Evolutionary conservation across 2,888 invertebrate genomes (phyloP), one percentile per base, ranked within the genome.

Genomic region (Himalopsyche anomala): DNA sequence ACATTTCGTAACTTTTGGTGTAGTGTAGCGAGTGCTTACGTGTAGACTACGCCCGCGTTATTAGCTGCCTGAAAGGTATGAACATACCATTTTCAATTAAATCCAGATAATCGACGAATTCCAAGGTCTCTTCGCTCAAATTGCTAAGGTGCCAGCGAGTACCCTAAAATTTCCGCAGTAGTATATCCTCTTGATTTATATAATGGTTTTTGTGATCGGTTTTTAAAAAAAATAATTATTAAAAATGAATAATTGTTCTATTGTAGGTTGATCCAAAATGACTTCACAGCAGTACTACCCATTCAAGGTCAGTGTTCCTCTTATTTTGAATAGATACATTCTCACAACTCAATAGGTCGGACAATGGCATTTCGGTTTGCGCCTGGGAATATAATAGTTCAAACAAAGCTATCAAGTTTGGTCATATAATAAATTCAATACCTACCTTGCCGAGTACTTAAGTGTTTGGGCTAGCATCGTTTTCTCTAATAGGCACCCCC

Each of bases 201-300:
- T 45, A 2, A 51, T 0, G 51, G 0, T 51, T 51, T 51, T 15
- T 51, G 12, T 51, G 15, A 6, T 2, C 9, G 2, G 8, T 4
- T 51, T 8, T 4, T 45, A 0, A 40, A 9, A 40, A 9, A 9
- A n/a, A 15, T 40, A 80, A 81, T 51, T n/a, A 81, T n/a, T 28
- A 51, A 54, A 36, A 51, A 54, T 56, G 56, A 55, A 82, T 55
- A 19, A 36, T 74, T 83, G 45, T 83, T 62, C 51, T 54, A 84
- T 84, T 84, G 85, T 91, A 91, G 91, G 87, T 90, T 92, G 92
- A 90, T 91, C 91, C 92, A 95, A 92, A 91, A 96, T 96, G 96
- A 95, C 95, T 92, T 95, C 96, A 91, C 96, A 96, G 90, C 96
- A 96, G 92, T 97, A 96, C 92, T 97, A 96, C 92, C 96, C 96